phyloP scores from a whole-genome alignment of 2,888 invertebrate species.

The Itoplectis maculator region DNA sequence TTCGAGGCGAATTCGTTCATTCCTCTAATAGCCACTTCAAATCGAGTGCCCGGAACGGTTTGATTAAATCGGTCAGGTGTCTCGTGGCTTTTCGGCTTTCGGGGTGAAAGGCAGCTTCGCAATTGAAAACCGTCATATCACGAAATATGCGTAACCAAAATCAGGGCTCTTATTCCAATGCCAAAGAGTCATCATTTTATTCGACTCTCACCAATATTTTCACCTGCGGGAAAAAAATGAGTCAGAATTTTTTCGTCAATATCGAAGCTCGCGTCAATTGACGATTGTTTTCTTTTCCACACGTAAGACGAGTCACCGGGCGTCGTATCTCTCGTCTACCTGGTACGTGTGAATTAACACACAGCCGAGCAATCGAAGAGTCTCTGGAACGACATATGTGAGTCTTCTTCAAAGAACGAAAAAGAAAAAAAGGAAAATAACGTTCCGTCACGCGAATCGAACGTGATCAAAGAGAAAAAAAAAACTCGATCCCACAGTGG shows the following conservation, averaged over 20 bases:
- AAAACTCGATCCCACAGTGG: constrained; percentile 10
- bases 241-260: no score
- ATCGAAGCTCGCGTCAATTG: not conserved
- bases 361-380: not conserved
- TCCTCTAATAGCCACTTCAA: not conserved
- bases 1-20: not conserved
- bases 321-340: not conserved
- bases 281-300: not conserved
- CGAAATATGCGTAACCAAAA: no score
- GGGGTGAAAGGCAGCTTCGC: no score
- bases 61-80: not conserved
- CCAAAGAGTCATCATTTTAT: no score
- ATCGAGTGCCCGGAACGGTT: not conserved
- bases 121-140: no score
- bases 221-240: no score
- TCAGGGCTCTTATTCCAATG: no score
- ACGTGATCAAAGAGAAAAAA: constrained; percentile 26
- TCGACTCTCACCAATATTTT: no score
- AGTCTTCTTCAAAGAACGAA: not conserved
- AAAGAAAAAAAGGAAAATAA: not conserved
- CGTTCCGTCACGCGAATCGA: constrained; percentile 19
- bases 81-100: no score
- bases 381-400: not conserved
- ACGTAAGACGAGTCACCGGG: not conserved
- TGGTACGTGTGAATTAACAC: not conserved